Conservation (phyloP, 2,888 invertebrate species). For the Drosophila atroscutellata region DNA sequence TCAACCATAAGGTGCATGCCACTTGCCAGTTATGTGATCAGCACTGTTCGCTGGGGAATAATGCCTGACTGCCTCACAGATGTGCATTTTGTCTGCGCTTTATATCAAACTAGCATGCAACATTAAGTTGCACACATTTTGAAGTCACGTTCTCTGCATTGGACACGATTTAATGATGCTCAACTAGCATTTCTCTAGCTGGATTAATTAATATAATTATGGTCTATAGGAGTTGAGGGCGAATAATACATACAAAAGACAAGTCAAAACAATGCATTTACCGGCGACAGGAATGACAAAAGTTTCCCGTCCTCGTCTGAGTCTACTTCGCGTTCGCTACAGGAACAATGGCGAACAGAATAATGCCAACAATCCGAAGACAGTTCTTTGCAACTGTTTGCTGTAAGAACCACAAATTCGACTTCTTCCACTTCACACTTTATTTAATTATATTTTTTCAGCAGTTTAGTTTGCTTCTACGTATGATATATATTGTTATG, state of each 20-base stretch:
- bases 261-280: neutral
- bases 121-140: constrained; percentile 12
- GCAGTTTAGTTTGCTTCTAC: neutral
- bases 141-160: neutral
- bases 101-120: constrained; percentile 1
- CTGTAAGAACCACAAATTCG: neutral
- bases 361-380: neutral
- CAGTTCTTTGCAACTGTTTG: neutral
- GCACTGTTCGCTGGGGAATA: constrained; percentile 20
- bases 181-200: neutral
- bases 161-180: neutral
- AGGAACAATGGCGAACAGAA: neutral
- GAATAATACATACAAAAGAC: neutral
- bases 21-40: constrained; percentile 47
- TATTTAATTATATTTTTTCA: neutral
- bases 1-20: constrained; percentile 46
- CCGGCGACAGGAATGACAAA: neutral
- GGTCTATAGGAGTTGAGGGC: neutral
- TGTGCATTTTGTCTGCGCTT: constrained; percentile 11
- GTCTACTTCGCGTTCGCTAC: neutral
- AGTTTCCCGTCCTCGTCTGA: too few species aligned
- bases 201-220: neutral
- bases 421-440: neutral
- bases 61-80: constrained; percentile 22
- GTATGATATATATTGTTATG: neutral